phyloP scores from a whole-genome alignment of 2,113 vertebrate species.

The Oryzias javanicus region DNA sequence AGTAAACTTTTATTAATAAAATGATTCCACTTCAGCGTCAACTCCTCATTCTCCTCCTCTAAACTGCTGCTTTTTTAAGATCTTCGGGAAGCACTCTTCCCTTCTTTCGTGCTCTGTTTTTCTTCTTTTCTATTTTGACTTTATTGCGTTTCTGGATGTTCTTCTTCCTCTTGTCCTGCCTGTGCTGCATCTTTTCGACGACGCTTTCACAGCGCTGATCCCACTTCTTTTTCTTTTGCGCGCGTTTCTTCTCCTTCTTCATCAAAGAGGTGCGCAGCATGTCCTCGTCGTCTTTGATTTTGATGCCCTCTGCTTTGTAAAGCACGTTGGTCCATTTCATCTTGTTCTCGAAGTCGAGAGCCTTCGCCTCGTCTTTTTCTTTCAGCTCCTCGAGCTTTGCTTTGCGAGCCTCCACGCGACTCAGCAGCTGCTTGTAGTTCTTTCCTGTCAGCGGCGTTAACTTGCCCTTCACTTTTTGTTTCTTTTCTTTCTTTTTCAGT shows the following conservation, averaged over 20 bases:
- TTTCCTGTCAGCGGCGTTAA: slow-evolving; percentile 87
- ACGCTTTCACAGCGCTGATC: slow-evolving; percentile 74
- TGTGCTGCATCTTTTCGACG: slow-evolving; percentile 85
- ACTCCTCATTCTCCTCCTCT: neutral
- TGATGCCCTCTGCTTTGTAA: slow-evolving; percentile 90
- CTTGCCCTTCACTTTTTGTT: slow-evolving; percentile 81
- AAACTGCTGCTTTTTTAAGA: slow-evolving; percentile 79
- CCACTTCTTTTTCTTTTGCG: slow-evolving; percentile 80
- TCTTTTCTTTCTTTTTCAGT: slow-evolving; percentile 80
- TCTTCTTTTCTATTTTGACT: slow-evolving; percentile 79
- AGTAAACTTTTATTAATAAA: too few relatives aligned
- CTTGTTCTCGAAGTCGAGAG: slow-evolving; percentile 82
- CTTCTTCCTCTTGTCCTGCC: slow-evolving; percentile 85
- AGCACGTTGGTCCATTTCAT: slow-evolving; percentile 90
- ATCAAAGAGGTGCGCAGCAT: slow-evolving; percentile 84
- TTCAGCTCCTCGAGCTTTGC: slow-evolving; percentile 82
- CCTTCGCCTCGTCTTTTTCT: slow-evolving; percentile 80
- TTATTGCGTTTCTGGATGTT: slow-evolving; percentile 84
- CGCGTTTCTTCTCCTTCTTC: slow-evolving; percentile 84
- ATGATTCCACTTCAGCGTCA: too few relatives aligned
- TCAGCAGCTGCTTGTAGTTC: slow-evolving; percentile 93
- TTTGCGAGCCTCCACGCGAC: slow-evolving; percentile 82
- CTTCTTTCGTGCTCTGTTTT: slow-evolving; percentile 83
- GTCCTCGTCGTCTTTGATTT: slow-evolving; percentile 85
- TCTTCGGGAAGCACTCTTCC: slow-evolving; percentile 88